Conservation (phyloP, 2,888 invertebrate genomes). For the Apodemia zela region DNA sequence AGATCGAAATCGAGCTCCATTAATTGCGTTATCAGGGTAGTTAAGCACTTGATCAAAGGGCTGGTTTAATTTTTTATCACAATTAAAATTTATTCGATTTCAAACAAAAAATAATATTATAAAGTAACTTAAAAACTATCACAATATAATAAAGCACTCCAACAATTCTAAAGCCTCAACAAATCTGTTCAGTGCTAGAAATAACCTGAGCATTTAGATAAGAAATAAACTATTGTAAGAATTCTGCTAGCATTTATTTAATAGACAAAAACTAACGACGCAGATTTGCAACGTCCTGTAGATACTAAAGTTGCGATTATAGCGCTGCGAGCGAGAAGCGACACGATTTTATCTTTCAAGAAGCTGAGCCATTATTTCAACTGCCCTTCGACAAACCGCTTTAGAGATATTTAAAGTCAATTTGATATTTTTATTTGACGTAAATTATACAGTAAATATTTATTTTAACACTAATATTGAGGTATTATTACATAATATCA, state of each 20-base stretch:
- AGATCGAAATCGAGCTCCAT: no score
- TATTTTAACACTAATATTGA: not conserved
- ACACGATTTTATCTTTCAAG: slow-evolving; percentile 53
- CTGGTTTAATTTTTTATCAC: no score
- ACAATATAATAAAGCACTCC: slow-evolving; percentile 12
- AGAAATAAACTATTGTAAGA: slow-evolving; percentile 10
- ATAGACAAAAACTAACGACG: slow-evolving; percentile 22
- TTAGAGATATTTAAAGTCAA: slow-evolving; percentile 21
- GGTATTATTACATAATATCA: no score
- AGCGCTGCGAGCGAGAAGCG: slow-evolving; percentile 36
- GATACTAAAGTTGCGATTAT: slow-evolving; percentile 28
- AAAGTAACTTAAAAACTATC: not conserved
- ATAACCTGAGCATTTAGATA: slow-evolving; percentile 10
- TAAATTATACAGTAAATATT: not conserved
- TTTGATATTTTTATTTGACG: slow-evolving; percentile 20
- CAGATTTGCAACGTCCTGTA: slow-evolving; percentile 27
- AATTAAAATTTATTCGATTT: no score
- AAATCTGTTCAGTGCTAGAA: slow-evolving; percentile 3
- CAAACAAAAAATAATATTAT: no score
- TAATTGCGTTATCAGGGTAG: no score
- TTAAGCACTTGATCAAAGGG: no score
- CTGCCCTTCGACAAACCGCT: slow-evolving; percentile 38
- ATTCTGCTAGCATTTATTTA: slow-evolving; percentile 8
- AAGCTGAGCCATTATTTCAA: slow-evolving; percentile 54
- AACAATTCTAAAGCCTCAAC: not conserved